A percentile compares a stretch with the other conserved stretches of the same genome.
phyloP scores from a whole-genome alignment of 2,113 vertebrate genomes.

The sheep (Ovis aries) region ARS-UI_Ramb_v3.0 NC_056073.1:34502501-34503000 shows the following conservation, averaged over 20 bases:
- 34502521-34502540: not conserved
- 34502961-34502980: not conserved
- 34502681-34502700: not conserved
- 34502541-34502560: not conserved
- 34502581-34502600: not conserved
- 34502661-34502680: not conserved
- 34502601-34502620: not conserved
- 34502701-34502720: not conserved
- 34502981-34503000: not conserved
- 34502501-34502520: not conserved
- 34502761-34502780: not conserved
- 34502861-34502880: not conserved
- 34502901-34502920: not conserved
- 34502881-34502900: not conserved
- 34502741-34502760: not conserved
- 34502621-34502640: not conserved
- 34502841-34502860: not conserved
- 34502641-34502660: not conserved
- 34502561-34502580: not conserved
- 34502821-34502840: not conserved
- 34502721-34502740: not conserved
- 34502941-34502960: not conserved
- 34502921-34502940: not conserved
- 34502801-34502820: not conserved
- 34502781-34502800: not conserved